Conservation (phyloP, 2,888 invertebrate species). For the Drosophila flavopinicola region DNA sequence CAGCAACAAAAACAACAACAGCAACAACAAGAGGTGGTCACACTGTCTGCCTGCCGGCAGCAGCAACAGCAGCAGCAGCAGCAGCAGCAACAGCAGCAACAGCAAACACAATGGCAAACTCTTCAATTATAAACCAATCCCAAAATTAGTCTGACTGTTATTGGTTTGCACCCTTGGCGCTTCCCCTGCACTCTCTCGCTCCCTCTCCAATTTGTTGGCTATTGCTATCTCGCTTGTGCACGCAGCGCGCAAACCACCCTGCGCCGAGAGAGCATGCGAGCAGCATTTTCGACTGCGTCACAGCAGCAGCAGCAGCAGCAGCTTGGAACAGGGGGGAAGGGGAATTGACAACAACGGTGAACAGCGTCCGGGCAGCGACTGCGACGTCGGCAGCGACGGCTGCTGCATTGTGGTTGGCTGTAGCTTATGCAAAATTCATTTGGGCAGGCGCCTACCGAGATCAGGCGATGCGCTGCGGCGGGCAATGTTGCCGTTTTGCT, state of each 20-base stretch:
- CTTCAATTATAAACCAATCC: slow-evolving; percentile 83
- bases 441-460: slow-evolving; percentile 56
- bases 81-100: background rate
- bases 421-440: slow-evolving; percentile 79
- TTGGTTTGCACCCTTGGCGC: slow-evolving; percentile 81
- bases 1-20: too few relatives aligned
- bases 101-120: slow-evolving; percentile 78
- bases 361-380: slow-evolving; percentile 31
- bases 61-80: background rate
- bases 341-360: too few relatives aligned
- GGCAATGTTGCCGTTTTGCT: slow-evolving; percentile 22
- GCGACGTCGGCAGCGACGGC: slow-evolving; percentile 21
- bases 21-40: slow-evolving; percentile 47
- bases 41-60: slow-evolving; percentile 32
- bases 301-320: background rate
- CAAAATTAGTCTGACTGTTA: slow-evolving; percentile 82
- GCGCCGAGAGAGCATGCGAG: slow-evolving; percentile 45
- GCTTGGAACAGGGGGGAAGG: too few relatives aligned
- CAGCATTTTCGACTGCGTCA: slow-evolving; percentile 19
- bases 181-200: slow-evolving; percentile 21
- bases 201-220: slow-evolving; percentile 25
- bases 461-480: slow-evolving; percentile 36
- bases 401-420: slow-evolving; percentile 82
- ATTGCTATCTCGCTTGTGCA: slow-evolving; percentile 36
- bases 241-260: slow-evolving; percentile 51